Conservation (phyloP, 2,113 vertebrate genomes). For the Loxodonta africana region DNA sequence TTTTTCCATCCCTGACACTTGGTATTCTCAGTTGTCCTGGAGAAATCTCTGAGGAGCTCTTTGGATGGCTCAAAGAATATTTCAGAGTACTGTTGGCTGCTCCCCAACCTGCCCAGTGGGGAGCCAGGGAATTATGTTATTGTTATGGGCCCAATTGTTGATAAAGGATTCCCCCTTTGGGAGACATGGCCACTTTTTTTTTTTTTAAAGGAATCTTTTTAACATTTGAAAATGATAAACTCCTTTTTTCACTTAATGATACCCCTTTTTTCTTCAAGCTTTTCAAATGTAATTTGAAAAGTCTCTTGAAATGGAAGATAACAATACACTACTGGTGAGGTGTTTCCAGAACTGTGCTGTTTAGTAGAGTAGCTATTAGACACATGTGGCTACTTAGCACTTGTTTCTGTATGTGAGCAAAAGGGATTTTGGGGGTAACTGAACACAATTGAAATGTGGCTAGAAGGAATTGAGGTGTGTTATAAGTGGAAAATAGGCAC, state of each 20-base stretch:
- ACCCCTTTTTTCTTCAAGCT: neutral
- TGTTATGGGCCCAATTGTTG: neutral
- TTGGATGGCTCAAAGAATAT: neutral
- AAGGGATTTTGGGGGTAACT: too few relatives aligned
- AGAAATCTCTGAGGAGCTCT: constrained; percentile 53
- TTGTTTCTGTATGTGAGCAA: neutral
- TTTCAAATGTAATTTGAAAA: constrained; percentile 32
- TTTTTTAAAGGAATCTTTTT: constrained; percentile 28
- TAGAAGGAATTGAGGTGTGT: neutral
- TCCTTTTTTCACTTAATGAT: neutral
- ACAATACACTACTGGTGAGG: neutral
- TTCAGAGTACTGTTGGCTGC: constrained; percentile 34
- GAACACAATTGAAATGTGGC: neutral
- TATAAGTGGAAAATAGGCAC: neutral
- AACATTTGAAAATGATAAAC: constrained; percentile 52
- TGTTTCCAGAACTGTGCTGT: neutral
- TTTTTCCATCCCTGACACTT: constrained; percentile 31
- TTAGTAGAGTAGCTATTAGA: neutral
- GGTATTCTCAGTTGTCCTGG: constrained; percentile 12
- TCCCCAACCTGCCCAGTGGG: constrained; percentile 45
- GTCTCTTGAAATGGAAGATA: constrained; percentile 38
- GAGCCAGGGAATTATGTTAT: constrained; percentile 30
- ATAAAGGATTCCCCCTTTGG: constrained; percentile 25
- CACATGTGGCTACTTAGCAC: neutral
- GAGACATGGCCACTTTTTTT: neutral